These are phyloP conservation scores for Drosophila funebris DNA, from an alignment of 1,140 invertebrate species.

Conservation along the genomic window DNA sequence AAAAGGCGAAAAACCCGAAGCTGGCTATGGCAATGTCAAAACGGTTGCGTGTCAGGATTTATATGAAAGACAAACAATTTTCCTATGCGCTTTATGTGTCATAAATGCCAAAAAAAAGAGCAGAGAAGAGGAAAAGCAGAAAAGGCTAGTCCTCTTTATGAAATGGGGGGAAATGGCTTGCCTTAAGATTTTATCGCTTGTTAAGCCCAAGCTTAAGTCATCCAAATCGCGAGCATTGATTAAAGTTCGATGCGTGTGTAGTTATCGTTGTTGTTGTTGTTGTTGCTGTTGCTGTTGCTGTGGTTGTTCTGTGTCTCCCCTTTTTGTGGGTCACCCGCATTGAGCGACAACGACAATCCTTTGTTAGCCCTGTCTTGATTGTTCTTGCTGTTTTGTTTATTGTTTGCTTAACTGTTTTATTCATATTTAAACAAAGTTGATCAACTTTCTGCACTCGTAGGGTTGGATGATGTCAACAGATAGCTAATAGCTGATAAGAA, in stretches of 20 bases:
- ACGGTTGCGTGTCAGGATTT: slow-evolving; percentile 25
- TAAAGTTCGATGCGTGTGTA: slow-evolving; percentile 55
- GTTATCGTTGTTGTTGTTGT: neutral
- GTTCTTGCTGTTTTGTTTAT: slow-evolving; percentile 52
- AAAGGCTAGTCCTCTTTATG: neutral
- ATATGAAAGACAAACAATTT: slow-evolving; percentile 31
- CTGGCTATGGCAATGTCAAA: neutral
- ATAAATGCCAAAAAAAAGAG: slow-evolving; percentile 14
- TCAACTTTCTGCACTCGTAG: too few species aligned
- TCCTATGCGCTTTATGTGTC: slow-evolving; percentile 35
- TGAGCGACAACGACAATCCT: slow-evolving; percentile 8
- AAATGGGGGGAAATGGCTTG: slow-evolving; percentile 14
- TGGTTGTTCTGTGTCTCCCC: neutral
- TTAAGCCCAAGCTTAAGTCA: slow-evolving; percentile 45
- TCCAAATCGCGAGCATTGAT: slow-evolving; percentile 57
- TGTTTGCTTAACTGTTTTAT: slow-evolving; percentile 47
- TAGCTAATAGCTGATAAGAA: neutral
- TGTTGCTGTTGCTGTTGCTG: neutral
- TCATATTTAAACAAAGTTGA: slow-evolving; percentile 30
- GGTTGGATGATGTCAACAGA: slow-evolving; percentile 56
- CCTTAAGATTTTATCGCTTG: slow-evolving; percentile 69
- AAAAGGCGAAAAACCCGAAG: neutral
- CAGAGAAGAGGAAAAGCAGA: too few species aligned
- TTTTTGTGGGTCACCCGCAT: slow-evolving; percentile 8
- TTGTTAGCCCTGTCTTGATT: slow-evolving; percentile 27